Evolutionary conservation across 2,888 invertebrate species (phyloP).

Genomic region (Agrilus mali): DNA sequence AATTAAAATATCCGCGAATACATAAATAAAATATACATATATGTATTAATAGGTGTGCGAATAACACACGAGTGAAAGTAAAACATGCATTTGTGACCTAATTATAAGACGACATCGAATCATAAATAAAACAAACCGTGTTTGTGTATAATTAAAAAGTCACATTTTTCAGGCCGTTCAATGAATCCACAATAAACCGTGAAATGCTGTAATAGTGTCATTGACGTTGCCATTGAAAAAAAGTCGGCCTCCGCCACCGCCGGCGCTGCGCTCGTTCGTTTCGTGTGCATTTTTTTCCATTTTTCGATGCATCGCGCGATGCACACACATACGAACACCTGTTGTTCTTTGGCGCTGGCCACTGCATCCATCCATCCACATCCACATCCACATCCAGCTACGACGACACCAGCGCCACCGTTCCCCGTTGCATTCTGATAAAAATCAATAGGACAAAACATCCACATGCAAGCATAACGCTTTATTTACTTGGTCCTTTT

Average conservation of each 20-base stretch:
- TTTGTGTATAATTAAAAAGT: slow-evolving; percentile 25
- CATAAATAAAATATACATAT: too few species aligned
- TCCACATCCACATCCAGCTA: too few species aligned
- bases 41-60: too few species aligned
- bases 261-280: slow-evolving; percentile 1
- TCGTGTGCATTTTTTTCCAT: slow-evolving; percentile 4
- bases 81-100: too few species aligned
- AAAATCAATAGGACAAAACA: too few species aligned
- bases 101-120: neutral
- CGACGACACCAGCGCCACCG: too few species aligned
- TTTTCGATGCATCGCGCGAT: slow-evolving; percentile 7
- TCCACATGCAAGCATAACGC: too few species aligned
- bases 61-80: too few species aligned
- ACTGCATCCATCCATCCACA: too few species aligned
- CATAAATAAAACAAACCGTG: slow-evolving; percentile 11
- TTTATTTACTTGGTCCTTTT: too few species aligned
- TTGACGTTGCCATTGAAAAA: slow-evolving; percentile 28
- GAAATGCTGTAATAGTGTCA: slow-evolving; percentile 34
- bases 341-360: slow-evolving; percentile 6
- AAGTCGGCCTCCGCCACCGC: slow-evolving; percentile 20
- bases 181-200: slow-evolving; percentile 27
- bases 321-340: slow-evolving; percentile 9
- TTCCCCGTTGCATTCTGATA: too few species aligned
- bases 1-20: too few species aligned
- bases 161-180: slow-evolving; percentile 24